phyloP scores from a whole-genome alignment of 2,113 vertebrate species.

The Sylvia atricapilla region DNA sequence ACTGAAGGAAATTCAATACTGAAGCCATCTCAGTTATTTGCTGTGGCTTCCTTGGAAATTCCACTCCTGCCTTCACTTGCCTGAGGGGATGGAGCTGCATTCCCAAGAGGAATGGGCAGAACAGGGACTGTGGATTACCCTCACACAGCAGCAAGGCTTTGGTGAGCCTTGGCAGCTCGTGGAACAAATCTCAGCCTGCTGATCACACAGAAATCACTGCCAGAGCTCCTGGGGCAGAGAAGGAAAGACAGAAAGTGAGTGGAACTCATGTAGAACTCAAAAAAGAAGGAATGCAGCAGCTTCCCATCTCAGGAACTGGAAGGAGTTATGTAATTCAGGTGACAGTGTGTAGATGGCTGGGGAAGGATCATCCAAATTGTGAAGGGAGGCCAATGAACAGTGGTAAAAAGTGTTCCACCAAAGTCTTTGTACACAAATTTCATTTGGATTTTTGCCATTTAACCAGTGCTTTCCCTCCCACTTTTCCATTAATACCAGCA shows the following conservation, averaged over 20 bases:
- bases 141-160: neutral
- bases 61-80: neutral
- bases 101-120: neutral
- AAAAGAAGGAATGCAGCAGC: neutral
- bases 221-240: neutral
- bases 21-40: neutral
- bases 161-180: neutral
- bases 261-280: neutral
- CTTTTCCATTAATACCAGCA: neutral
- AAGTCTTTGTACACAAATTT: neutral
- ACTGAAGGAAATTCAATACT: neutral
- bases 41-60: neutral
- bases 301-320: fast-evolving
- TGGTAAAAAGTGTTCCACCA: neutral
- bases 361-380: neutral
- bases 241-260: neutral
- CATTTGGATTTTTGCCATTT: neutral
- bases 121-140: neutral
- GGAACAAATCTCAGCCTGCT: neutral
- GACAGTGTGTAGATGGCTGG: neutral
- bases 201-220: neutral
- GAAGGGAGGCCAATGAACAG: neutral
- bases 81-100: neutral
- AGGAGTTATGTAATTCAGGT: neutral
- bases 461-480: neutral